Percentiles rank a stretch among this genome's conserved stretches.
Evolutionary conservation across 2,888 invertebrate genomes (phyloP).

Genomic region (Dioctria linearis): DNA sequence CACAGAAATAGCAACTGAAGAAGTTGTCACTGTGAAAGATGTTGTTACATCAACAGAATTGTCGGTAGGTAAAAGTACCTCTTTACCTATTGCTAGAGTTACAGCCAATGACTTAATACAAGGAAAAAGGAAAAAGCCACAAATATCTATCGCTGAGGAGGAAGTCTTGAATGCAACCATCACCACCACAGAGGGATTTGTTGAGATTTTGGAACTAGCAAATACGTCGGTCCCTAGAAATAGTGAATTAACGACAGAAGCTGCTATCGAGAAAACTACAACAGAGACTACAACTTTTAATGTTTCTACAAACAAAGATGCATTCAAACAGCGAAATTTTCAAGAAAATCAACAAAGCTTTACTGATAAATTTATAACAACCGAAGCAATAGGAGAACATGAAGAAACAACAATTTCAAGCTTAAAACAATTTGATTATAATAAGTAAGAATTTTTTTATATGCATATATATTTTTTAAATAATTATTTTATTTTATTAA

Average conservation of each 20-base stretch:
- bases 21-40: background rate
- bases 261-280: background rate
- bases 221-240: background rate
- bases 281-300: background rate
- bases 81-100: conserved; percentile 23
- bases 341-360: background rate
- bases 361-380: conserved; percentile 18
- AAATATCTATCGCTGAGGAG: background rate
- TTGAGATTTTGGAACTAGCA: background rate
- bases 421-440: background rate
- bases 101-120: conserved; percentile 22
- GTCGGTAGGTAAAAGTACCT: background rate
- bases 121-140: conserved; percentile 4
- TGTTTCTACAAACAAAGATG: conserved; percentile 30
- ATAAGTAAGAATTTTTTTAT: background rate
- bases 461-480: background rate
- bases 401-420: background rate
- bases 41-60: background rate
- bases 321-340: background rate
- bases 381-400: background rate
- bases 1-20: conserved; percentile 7
- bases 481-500: background rate
- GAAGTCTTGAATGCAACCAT: background rate
- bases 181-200: conserved; percentile 16
- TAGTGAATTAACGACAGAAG: background rate